Base-by-base conservation (phyloP, 2,113 vertebrate genomes). In the Donacobius atricapilla region DNA sequence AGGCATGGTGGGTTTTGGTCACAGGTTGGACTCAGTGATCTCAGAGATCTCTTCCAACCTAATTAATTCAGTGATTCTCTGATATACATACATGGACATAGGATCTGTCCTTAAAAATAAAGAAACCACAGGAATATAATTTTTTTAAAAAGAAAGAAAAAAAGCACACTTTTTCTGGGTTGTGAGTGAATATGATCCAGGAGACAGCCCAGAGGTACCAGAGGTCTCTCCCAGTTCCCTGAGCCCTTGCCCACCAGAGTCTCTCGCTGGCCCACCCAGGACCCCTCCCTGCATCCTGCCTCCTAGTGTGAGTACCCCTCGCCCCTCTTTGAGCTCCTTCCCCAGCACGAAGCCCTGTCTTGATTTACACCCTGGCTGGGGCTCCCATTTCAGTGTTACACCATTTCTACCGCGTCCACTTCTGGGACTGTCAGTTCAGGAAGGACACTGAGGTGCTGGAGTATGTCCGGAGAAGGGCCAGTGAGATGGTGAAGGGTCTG, bases 171-270 rank as follows among this genome's bases (percentile, higher is more conserved):
- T 45, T 16, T 39, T 9, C 22, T 17, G 15, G 11, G 5, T 4
- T 33, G 22, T 13, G 18, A 70, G 23, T 0, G 2, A 57, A 10
- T 4, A 12, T 9, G 21, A 17, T 33, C 9, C 63, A 31, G 7
- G 28, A 25, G 15, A 16, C 18, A 35, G 17, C 15, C 15, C 45
- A 17, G 31, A 20, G 14, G 17, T 15, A 15, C 17, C 18, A 18
- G 15, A 37, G 15, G 12, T 16, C 15, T 9, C 24, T 17, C 16
- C 14, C 40, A 3, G 4, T 0, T 27, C 12, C 45, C 48, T 19
- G 30, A 3, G 28, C 33, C 27, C 13, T 2, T 15, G 6, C 33
- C 27, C 3, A 15, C 7, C 1, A 0, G 8, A 11, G 21, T 10
- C 25, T 19, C 24, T 33, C 0, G 0, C 22, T 17, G 13, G 17